Evolutionary conservation across 2,113 vertebrate genomes (phyloP).

Genomic region (Microtus pennsylvanicus): DNA sequence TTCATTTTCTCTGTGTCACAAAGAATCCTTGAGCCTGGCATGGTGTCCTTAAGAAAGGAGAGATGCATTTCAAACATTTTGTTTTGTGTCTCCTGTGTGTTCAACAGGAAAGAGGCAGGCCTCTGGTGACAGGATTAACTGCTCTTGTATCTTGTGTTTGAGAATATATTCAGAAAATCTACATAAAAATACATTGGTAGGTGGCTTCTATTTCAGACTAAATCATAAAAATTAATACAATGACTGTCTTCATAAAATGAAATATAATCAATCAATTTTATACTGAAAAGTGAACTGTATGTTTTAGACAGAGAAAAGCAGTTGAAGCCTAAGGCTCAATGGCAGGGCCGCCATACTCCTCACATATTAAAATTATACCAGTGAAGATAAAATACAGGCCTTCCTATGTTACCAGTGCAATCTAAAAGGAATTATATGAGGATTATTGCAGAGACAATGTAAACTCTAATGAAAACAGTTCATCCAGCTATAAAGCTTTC

Average conservation of each 20-base stretch:
- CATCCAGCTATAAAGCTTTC: not conserved
- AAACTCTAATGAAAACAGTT: not conserved
- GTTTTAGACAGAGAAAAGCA: slow-evolving; percentile 67
- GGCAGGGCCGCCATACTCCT: not conserved
- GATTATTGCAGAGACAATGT: not conserved
- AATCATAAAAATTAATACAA: slow-evolving; percentile 71
- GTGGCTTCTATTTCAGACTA: slow-evolving; percentile 48
- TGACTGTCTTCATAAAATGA: slow-evolving; percentile 71
- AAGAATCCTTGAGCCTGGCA: slow-evolving; percentile 65
- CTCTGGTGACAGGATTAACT: slow-evolving; percentile 69
- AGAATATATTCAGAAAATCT: slow-evolving; percentile 49
- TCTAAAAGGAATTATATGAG: not conserved
- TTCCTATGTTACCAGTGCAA: not conserved
- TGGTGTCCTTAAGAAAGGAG: slow-evolving; percentile 52
- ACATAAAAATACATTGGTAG: slow-evolving; percentile 68
- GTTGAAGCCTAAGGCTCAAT: not conserved
- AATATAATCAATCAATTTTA: slow-evolving; percentile 54
- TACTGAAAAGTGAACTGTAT: slow-evolving; percentile 61
- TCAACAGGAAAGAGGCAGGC: slow-evolving; percentile 29
- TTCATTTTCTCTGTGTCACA: slow-evolving; percentile 68
- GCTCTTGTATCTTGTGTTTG: slow-evolving; percentile 12
- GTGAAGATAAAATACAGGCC: too few species aligned
- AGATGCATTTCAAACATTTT: slow-evolving; percentile 27
- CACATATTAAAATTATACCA: not conserved
- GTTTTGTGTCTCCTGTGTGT: not conserved